Percentiles rank a stretch among this genome's conserved stretches.
Conservation (phyloP, 2,113 vertebrate species). For the Chloroceryle aenea region DNA sequence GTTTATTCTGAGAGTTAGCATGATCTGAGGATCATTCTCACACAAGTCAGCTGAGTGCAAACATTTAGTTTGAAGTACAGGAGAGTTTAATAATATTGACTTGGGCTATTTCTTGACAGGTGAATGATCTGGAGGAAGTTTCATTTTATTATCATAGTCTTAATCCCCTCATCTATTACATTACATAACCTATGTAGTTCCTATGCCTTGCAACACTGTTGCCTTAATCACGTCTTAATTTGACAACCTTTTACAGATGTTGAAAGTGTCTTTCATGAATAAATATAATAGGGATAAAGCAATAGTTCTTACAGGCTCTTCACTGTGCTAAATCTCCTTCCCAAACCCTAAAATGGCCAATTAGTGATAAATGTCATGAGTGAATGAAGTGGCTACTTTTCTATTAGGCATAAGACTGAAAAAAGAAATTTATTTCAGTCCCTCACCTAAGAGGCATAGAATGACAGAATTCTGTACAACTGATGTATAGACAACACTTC, state of each 20-base stretch:
- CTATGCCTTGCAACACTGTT: not conserved
- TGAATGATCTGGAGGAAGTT: not conserved
- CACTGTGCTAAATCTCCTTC: not conserved
- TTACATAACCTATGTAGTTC: not conserved
- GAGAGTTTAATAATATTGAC: not conserved
- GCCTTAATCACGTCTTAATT: not conserved
- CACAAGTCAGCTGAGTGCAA: not conserved
- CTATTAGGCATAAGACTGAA: not conserved
- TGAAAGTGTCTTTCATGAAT: not conserved
- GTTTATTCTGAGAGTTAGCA: not conserved
- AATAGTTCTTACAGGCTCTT: not conserved
- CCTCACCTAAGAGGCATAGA: not conserved
- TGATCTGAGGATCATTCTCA: not conserved
- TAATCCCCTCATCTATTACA: not conserved
- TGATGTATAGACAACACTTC: not conserved
- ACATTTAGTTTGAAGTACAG: not conserved
- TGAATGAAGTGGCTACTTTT: not conserved
- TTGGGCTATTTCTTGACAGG: not conserved
- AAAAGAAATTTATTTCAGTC: not conserved
- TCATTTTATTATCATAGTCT: not conserved
- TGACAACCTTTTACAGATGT: not conserved
- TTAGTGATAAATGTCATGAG: not conserved
- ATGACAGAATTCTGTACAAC: not conserved
- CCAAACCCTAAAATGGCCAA: not conserved
- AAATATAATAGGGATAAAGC: not conserved